Conservation (phyloP, 2,113 vertebrate species). For the Thamnaconus septentrionalis region DNA sequence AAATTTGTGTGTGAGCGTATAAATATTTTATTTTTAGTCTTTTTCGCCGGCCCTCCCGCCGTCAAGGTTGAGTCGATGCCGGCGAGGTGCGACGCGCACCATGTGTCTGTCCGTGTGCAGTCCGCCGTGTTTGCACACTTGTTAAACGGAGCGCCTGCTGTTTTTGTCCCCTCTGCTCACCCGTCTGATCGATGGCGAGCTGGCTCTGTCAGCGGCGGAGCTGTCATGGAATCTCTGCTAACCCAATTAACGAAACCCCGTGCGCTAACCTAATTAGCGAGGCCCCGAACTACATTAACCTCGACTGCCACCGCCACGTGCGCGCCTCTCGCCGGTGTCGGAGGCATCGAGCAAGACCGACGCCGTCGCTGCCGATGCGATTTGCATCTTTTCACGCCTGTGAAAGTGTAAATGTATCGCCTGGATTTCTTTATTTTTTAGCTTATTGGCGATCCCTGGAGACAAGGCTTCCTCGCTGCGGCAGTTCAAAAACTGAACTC, state of each 20-base stretch:
- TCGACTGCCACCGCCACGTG: slow-evolving; percentile 12
- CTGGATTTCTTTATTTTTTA: no score
- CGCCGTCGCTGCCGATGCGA: slow-evolving; percentile 10
- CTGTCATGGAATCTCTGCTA: slow-evolving; percentile 56
- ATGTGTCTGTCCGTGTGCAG: slow-evolving; percentile 13
- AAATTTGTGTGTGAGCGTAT: no score
- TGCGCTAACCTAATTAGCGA: slow-evolving; percentile 51
- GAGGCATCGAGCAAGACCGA: slow-evolving; percentile 34
- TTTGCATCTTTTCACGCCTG: slow-evolving; percentile 9
- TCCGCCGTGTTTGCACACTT: slow-evolving; percentile 17
- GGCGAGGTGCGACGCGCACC: slow-evolving; percentile 5
- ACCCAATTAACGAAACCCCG: slow-evolving; percentile 48
- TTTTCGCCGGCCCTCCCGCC: neutral
- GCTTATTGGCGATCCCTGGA: no score
- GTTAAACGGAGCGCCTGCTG: slow-evolving; percentile 58
- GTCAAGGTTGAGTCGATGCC: slow-evolving; percentile 2
- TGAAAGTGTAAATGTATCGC: no score
- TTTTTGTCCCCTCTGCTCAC: slow-evolving; percentile 47
- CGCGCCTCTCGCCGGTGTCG: slow-evolving; percentile 11
- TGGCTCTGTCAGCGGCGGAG: slow-evolving; percentile 28
- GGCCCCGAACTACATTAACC: slow-evolving; percentile 40
- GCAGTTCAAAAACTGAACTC: no score
- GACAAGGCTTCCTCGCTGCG: no score
- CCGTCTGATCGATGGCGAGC: slow-evolving; percentile 55
- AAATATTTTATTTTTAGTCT: neutral